Percentiles rank a stretch among this genome's conserved stretches.
These are phyloP conservation scores for Aplochiton taeniatus DNA, from an alignment of 2,797 vertebrate species.

Conservation along the genomic window DNA sequence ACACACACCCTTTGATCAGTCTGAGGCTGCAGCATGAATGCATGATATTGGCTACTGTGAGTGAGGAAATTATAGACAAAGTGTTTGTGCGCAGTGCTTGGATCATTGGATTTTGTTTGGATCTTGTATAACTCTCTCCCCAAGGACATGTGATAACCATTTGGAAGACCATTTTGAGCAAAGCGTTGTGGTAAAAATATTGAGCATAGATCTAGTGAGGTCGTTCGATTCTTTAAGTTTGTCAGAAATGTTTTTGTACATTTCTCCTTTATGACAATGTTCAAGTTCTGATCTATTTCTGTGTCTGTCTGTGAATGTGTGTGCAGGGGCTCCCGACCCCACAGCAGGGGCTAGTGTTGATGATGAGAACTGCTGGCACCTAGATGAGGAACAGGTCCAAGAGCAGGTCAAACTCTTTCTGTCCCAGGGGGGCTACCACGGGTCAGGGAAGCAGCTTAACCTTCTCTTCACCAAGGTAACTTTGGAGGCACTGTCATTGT, in stretches of 20 bases:
- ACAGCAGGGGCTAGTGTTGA: constrained; percentile 96
- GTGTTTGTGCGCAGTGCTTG: constrained; percentile 5
- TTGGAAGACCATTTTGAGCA: too few species aligned
- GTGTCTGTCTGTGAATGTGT: constrained; percentile 4
- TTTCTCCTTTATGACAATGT: too few species aligned
- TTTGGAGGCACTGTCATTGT: too few species aligned
- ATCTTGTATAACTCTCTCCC: not conserved
- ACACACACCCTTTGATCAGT: constrained; percentile 40
- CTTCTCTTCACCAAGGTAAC: constrained; percentile 93
- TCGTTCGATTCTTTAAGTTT: not conserved
- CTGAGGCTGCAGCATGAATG: constrained; percentile 44
- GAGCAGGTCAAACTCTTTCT: constrained; percentile 97
- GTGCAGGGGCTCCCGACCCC: constrained; percentile 91
- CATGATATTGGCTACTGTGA: constrained; percentile 30
- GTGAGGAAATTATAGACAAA: constrained; percentile 8
- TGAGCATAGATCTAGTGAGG: too few species aligned
- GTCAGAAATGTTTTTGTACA: not conserved
- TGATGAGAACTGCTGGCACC: constrained; percentile 97
- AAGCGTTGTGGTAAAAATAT: too few species aligned
- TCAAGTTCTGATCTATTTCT: not conserved
- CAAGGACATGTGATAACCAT: constrained; percentile 1
- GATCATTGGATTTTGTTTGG: not conserved
- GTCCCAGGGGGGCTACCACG: constrained; percentile 95
- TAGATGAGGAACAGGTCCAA: constrained; percentile 97
- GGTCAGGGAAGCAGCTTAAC: constrained; percentile 97